These are phyloP conservation scores for Tylochromis polylepis DNA, from an alignment of 2,113 vertebrate genomes.

Conservation along the genomic window DNA sequence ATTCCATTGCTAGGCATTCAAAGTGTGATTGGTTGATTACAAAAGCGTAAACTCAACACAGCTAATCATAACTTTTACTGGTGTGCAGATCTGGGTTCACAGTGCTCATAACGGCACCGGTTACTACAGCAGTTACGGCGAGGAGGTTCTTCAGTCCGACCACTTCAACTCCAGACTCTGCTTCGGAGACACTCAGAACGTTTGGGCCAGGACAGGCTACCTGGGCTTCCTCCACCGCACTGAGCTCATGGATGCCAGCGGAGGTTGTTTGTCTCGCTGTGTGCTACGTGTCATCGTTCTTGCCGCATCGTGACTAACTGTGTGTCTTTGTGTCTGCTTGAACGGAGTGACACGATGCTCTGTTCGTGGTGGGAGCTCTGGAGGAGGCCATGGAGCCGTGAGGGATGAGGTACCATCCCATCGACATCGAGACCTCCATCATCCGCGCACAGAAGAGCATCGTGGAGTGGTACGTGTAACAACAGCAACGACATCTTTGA, in stretches of 20 bases:
- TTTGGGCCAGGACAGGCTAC: conserved; percentile 95
- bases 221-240: conserved; percentile 95
- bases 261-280: conserved; percentile 68
- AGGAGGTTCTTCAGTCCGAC: conserved; percentile 94
- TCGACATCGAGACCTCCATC: conserved; percentile 97
- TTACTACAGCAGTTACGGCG: conserved; percentile 96
- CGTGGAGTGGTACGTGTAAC: conserved; percentile 86
- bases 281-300: rapidly evolving
- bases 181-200: conserved; percentile 93
- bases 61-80: rapidly evolving
- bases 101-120: conserved; percentile 95
- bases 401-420: conserved; percentile 97
- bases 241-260: conserved; percentile 94
- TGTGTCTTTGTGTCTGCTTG: neutral
- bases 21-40: neutral
- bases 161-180: conserved; percentile 94
- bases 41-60: neutral
- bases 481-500: neutral
- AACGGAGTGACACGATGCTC: conserved; percentile 92
- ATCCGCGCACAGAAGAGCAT: conserved; percentile 97
- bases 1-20: neutral
- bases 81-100: conserved; percentile 92
- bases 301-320: rapidly evolving
- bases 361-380: conserved; percentile 95
- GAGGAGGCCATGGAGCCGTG: conserved; percentile 98